These are phyloP conservation scores for Sialia sialis DNA, from an alignment of 2,113 vertebrate genomes.

Conservation along the genomic window DNA sequence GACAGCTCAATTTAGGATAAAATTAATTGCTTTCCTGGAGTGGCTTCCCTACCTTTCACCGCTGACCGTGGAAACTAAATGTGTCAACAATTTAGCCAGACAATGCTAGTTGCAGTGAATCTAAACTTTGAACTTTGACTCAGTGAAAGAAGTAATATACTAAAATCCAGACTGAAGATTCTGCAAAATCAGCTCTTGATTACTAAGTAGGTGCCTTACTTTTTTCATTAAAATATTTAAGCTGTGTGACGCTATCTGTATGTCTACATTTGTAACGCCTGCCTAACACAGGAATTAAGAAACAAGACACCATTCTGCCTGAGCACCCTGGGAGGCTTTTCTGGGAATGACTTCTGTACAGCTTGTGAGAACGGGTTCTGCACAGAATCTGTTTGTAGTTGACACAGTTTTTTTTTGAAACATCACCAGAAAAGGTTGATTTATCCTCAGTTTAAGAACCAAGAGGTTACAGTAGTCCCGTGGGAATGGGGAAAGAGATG, in stretches of 20 bases:
- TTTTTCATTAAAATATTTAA: background rate
- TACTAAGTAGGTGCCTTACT: background rate
- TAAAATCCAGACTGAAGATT: background rate
- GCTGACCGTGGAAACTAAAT: background rate
- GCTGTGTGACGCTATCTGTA: background rate
- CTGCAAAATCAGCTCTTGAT: background rate
- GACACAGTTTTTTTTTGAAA: background rate
- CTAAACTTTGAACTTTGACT: background rate
- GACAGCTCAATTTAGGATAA: background rate
- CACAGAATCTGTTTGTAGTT: background rate
- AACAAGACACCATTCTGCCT: background rate
- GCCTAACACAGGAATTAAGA: background rate
- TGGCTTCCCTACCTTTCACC: background rate
- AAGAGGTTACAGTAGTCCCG: background rate
- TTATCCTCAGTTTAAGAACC: background rate
- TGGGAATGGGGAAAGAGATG: background rate
- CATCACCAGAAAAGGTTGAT: background rate
- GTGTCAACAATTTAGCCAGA: background rate
- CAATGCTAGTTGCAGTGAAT: background rate
- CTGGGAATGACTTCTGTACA: fast-evolving
- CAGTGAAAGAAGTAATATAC: background rate
- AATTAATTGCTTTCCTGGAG: background rate
- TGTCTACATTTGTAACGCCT: background rate
- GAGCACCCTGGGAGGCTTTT: fast-evolving
- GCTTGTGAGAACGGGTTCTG: background rate